Evolutionary conservation across 2,113 vertebrate genomes (phyloP).

Genomic region (Crotalus helleri): DNA sequence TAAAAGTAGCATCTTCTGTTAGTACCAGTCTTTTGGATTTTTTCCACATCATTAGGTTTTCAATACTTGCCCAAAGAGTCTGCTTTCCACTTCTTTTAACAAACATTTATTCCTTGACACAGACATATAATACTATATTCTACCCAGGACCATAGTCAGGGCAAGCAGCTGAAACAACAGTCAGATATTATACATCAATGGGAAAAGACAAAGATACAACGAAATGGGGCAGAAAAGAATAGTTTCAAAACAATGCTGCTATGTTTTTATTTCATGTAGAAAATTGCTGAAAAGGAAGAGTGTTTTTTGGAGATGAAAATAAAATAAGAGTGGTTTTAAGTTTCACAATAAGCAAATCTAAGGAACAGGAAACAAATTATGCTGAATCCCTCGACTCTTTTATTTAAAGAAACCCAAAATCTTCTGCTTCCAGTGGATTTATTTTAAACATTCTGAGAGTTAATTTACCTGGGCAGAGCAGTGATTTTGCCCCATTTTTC

Average conservation of each 20-base stretch:
- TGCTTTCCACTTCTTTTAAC: background rate
- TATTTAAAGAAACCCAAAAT: background rate
- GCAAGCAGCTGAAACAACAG: background rate
- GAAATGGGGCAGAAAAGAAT: background rate
- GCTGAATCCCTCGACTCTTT: background rate
- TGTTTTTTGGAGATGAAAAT: background rate
- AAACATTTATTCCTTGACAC: background rate
- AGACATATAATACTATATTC: background rate
- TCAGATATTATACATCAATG: background rate
- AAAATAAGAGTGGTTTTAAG: background rate
- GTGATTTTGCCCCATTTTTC: constrained; percentile 99
- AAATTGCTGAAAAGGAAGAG: background rate
- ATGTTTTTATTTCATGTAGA: background rate
- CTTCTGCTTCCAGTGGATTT: background rate
- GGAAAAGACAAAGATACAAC: background rate
- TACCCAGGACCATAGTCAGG: background rate
- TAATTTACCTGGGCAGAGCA: constrained; percentile 89
- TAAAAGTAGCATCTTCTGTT: constrained; percentile 17
- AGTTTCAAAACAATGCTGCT: background rate
- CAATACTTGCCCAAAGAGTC: background rate
- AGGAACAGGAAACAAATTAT: background rate
- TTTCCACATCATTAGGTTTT: constrained; percentile 3
- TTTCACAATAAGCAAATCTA: background rate
- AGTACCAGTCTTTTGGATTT: constrained; percentile 1
- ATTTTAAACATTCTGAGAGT: background rate